Evolutionary conservation across 2,113 vertebrate genomes (phyloP).

Genomic region (Podarcis raffonei): DNA sequence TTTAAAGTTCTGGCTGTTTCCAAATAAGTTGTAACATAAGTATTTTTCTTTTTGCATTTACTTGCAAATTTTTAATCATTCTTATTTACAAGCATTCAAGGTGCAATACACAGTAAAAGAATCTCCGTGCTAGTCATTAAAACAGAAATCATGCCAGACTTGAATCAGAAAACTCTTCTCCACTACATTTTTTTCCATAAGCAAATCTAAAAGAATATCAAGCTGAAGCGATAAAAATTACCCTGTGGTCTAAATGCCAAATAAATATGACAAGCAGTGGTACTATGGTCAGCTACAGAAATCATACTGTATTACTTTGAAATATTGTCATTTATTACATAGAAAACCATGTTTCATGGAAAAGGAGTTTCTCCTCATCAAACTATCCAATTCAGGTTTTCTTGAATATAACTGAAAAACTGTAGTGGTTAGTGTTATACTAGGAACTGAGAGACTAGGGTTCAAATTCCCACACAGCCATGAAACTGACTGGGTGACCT

Average conservation of each 20-base stretch:
- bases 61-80: slow-evolving; percentile 68
- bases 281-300: slow-evolving; percentile 49
- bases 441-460: too few species aligned
- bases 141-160: slow-evolving; percentile 66
- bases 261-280: slow-evolving; percentile 62
- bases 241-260: not conserved
- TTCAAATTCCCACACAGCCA: too few species aligned
- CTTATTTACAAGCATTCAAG: slow-evolving; percentile 64
- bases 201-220: slow-evolving; percentile 27
- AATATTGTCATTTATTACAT: slow-evolving; percentile 48
- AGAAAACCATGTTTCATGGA: slow-evolving; percentile 48
- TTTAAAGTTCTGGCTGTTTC: slow-evolving; percentile 27
- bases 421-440: too few species aligned
- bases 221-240: slow-evolving; percentile 14
- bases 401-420: not conserved
- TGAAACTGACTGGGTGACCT: too few species aligned
- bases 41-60: slow-evolving; percentile 48
- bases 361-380: slow-evolving; percentile 15
- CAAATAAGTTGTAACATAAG: slow-evolving; percentile 56
- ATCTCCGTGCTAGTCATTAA: slow-evolving; percentile 30
- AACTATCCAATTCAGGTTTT: not conserved
- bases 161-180: slow-evolving; percentile 52
- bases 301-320: slow-evolving; percentile 31
- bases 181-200: slow-evolving; percentile 39
- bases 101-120: slow-evolving; percentile 65